Base-by-base conservation (phyloP, 2,113 vertebrate genomes). In the Percopsis transmontana region DNA sequence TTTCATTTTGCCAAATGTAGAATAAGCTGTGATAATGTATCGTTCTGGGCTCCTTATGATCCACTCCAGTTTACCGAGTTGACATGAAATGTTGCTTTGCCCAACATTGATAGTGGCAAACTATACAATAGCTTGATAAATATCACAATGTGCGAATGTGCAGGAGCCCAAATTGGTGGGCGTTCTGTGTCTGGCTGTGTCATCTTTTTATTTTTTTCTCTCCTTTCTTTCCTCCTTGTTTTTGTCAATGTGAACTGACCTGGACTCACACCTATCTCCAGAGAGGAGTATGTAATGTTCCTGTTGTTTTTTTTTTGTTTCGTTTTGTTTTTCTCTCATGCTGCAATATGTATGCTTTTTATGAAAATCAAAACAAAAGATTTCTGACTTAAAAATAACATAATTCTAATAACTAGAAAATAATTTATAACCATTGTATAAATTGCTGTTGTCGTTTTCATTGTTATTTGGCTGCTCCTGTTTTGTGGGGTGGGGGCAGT, bases 1-100 rank as follows among this genome's bases (percentile, higher is more conserved):
- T 84, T 89, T 89, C 89, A 88, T 93, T 94, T 98, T 97, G 94
- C 94, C 95, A 96, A 95, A 94, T 85, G 88, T 90, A 91, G 77
- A 81, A 68, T 83, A 84, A 80, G 79, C 77, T 88, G 61, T 87
- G 62, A 24, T 68, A 44, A 68, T 65, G 16, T 67, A 65, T 62
- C 15, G 42, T 73, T 79, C 65, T 71, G 58, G 64, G 50, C 59
- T 78, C 59, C 39, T 59, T 33, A 11, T n/a, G 56, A 69, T 70
- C 24, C 54, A 76, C 40, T 66, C 48, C 53, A 61, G 66, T 39
- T 44, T 69, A 24, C 54, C 54, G 66, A 24, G 40, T 77, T 65
- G 66, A 58, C n/a, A 0, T 6, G 20, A 38, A 47, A 54, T 53
- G 64, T 56, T 58, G 77, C 66, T 56, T 44, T 11, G 1, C 23